Conservation (phyloP, 2,113 vertebrate genomes). For the Heterocephalus glaber region DNA sequence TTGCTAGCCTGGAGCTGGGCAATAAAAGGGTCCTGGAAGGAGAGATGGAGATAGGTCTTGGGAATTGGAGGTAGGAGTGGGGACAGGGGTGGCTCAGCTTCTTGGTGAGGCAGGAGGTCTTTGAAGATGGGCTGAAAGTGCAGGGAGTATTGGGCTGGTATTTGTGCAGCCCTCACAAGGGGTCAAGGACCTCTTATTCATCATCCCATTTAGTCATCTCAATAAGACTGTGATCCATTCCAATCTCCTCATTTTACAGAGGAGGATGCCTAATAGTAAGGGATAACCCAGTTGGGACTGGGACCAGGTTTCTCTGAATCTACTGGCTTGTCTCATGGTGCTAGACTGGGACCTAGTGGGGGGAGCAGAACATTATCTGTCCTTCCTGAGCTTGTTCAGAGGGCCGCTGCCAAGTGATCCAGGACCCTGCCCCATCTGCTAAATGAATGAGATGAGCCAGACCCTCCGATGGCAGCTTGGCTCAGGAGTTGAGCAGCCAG, state of each 20-base stretch:
- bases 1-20: neutral
- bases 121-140: neutral
- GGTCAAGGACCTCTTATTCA: neutral
- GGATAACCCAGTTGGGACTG: neutral
- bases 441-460: conserved; percentile 24
- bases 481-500: neutral
- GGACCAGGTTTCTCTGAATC: neutral
- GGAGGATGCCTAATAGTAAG: neutral
- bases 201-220: neutral
- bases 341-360: neutral
- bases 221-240: neutral
- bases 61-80: neutral
- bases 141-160: neutral
- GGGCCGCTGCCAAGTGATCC: neutral
- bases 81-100: neutral
- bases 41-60: neutral
- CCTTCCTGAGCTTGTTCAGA: neutral
- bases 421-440: neutral
- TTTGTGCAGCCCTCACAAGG: neutral
- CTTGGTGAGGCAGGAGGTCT: neutral
- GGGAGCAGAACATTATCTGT: neutral
- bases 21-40: neutral
- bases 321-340: neutral
- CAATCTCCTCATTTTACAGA: conserved; percentile 25
- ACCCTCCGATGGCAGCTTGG: neutral